Evolutionary conservation across 2,797 vertebrate genomes (phyloP).

Genomic region (Enteromius radiatus): DNA sequence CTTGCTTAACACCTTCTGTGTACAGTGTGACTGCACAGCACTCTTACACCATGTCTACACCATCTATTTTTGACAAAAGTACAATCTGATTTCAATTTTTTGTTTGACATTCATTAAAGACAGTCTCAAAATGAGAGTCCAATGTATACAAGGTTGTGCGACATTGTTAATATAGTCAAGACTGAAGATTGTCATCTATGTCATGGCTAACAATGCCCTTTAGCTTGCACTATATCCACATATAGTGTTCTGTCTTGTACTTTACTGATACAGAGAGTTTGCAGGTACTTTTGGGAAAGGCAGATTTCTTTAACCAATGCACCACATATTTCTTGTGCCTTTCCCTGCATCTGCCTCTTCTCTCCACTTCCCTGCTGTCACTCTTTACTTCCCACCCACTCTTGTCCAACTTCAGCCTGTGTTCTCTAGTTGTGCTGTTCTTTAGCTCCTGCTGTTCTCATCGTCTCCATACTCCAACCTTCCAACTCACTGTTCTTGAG

Average conservation of each 20-base stretch:
- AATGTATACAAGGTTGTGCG: neutral
- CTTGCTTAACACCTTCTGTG: neutral
- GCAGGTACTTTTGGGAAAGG: neutral
- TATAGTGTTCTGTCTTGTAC: neutral
- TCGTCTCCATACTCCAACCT: conserved; percentile 24
- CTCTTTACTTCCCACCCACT: conserved; percentile 37
- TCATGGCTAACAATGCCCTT: neutral
- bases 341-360: conserved; percentile 15
- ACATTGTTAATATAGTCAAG: no score
- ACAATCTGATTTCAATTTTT: neutral
- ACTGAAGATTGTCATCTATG: no score
- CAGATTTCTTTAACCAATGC: conserved; percentile 17
- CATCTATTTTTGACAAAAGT: neutral
- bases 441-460: conserved; percentile 34
- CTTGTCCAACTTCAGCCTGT: conserved; percentile 35
- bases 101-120: neutral
- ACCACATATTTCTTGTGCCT: conserved; percentile 19
- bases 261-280: neutral
- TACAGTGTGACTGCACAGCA: neutral
- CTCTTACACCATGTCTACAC: neutral
- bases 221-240: neutral
- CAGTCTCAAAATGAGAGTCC: neutral
- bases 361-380: conserved; percentile 41
- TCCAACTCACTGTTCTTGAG: conserved; percentile 13
- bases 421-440: conserved; percentile 18